Base-by-base conservation (phyloP, 1,140 invertebrate species). In the Plodia interpunctella region DNA sequence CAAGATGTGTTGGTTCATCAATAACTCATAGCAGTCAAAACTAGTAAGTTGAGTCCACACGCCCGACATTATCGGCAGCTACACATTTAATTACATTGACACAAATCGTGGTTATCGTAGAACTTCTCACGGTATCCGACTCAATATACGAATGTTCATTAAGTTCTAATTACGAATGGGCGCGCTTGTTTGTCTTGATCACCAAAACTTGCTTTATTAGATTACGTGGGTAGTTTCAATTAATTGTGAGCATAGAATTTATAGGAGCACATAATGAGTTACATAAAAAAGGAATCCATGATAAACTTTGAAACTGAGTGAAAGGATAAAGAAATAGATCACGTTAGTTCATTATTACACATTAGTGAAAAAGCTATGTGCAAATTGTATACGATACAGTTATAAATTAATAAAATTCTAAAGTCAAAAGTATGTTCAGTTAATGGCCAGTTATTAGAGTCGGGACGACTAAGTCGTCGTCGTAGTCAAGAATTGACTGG, bases 181-280 rank as follows among this genome's bases (percentile, higher is more conserved):
- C 80, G 81, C 84, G 77, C 86, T 85, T 89, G 87, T 89, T 89
- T 87, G 87, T 89, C 84, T 83, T 78, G 78, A 76, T 80, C 83
- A 79, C 77, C 70, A 78, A 80, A 85, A 86, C 80, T 86, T 82
- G 80, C 83, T 88, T 87, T 87, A 88, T 88, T 88, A 85, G 86
- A 88, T 88, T 86, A 88, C 86, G 86, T 88, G 86, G 86, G 83
- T 74, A 86, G 86, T 89, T 88, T 87, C 80, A 85, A 87, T 87
- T 88, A 87, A 87, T 86, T 82, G 83, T 88, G 69, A 75, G 80
- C 77, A 77, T 78, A 44, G 38, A 44, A 44, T 44, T 8, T 17
- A 44, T n/a, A 15, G 13, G n/a, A 44, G 13, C 15, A 44, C 38
- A 15, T 44, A 44, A 44, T 17, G 15, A 44, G 15, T 44, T 44